Percentiles rank a stretch among this genome's conserved stretches.
These are phyloP conservation scores for Cebidichthys violaceus DNA, from an alignment of 2,113 vertebrate species.

Conservation along the genomic window DNA sequence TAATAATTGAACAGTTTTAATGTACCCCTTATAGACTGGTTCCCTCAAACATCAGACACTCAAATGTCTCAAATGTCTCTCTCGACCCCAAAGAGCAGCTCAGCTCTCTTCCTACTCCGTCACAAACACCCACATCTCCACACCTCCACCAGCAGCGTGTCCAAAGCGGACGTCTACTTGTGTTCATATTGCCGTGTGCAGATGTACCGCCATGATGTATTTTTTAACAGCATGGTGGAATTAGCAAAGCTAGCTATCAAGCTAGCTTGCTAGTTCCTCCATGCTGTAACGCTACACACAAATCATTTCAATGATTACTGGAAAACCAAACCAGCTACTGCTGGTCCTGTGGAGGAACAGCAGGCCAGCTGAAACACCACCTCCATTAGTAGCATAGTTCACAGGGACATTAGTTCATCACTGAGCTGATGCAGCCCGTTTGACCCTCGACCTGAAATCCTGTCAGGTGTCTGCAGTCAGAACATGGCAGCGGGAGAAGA, in stretches of 20 bases:
- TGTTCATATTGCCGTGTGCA: background rate
- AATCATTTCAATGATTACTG: too few relatives aligned
- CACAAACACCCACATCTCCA: background rate
- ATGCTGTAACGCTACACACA: background rate
- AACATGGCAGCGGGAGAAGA: slow-evolving; percentile 61
- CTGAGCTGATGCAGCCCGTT: slow-evolving; percentile 15
- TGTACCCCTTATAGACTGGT: too few relatives aligned
- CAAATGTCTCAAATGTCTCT: too few relatives aligned
- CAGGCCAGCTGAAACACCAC: too few relatives aligned
- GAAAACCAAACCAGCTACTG: too few relatives aligned
- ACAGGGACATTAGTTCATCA: too few relatives aligned
- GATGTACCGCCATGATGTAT: background rate
- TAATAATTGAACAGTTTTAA: too few relatives aligned
- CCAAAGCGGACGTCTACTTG: background rate
- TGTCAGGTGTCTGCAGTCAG: slow-evolving; percentile 67
- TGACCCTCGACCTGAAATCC: slow-evolving; percentile 42
- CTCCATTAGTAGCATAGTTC: slow-evolving; percentile 60
- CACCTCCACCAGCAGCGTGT: background rate
- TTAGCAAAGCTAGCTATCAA: too few relatives aligned
- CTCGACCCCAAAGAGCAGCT: background rate
- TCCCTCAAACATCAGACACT: too few relatives aligned
- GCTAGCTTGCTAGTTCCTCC: too few relatives aligned
- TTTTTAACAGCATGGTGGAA: background rate
- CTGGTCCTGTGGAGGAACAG: too few relatives aligned
- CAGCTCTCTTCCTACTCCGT: background rate